Evolutionary conservation across 2,113 vertebrate species (phyloP).

Genomic region (Microtus pennsylvanicus): DNA sequence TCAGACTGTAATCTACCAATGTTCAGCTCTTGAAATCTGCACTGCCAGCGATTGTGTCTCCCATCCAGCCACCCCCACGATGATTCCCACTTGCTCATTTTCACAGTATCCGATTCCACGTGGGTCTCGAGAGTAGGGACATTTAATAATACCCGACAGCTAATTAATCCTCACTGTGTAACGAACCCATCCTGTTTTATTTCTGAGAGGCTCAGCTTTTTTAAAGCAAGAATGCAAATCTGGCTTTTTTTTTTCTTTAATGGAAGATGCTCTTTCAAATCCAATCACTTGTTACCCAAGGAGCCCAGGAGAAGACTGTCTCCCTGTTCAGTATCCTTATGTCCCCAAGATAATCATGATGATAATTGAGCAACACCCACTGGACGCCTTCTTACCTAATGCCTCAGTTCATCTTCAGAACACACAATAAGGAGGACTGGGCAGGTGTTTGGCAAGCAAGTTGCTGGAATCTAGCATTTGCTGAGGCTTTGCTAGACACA

Average conservation of each 20-base stretch:
- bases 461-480: neutral
- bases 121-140: slow-evolving; percentile 39
- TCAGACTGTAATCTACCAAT: slow-evolving; percentile 71
- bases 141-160: slow-evolving; percentile 76
- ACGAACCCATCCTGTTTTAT: slow-evolving; percentile 59
- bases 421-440: neutral
- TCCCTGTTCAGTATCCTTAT: neutral
- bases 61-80: neutral
- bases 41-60: slow-evolving; percentile 57
- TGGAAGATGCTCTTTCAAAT: slow-evolving; percentile 67
- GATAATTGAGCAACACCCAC: slow-evolving; percentile 18
- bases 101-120: slow-evolving; percentile 29
- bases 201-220: slow-evolving; percentile 67
- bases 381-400: neutral
- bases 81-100: slow-evolving; percentile 57
- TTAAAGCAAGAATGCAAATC: slow-evolving; percentile 51
- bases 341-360: slow-evolving; percentile 23
- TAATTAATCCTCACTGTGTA: slow-evolving; percentile 78
- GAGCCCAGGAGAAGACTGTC: neutral
- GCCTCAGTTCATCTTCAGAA: neutral
- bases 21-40: slow-evolving; percentile 63
- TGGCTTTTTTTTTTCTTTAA: slow-evolving; percentile 60
- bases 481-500: neutral
- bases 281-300: neutral
- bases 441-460: neutral